Conservation (phyloP, 2,113 vertebrate genomes). For the Agapornis roseicollis region DNA sequence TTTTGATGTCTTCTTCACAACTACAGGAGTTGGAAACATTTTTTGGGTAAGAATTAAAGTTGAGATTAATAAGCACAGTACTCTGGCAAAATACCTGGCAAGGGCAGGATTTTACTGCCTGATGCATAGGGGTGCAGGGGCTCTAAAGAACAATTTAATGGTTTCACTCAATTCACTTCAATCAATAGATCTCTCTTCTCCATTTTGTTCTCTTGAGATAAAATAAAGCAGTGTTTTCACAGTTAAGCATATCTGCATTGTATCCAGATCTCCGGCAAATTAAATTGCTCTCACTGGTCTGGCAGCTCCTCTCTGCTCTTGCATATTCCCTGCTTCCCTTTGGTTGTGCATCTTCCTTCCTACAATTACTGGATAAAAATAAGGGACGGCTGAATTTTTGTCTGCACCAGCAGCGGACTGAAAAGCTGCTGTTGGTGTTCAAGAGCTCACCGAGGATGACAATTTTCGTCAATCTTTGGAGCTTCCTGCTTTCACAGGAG, state of each 20-base stretch:
- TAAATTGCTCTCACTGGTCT: background rate
- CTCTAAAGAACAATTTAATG: background rate
- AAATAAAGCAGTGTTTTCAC: background rate
- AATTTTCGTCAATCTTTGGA: background rate
- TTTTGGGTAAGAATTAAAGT: background rate
- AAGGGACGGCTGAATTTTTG: background rate
- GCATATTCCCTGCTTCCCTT: background rate
- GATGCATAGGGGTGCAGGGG: rapidly evolving
- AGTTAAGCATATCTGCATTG: background rate
- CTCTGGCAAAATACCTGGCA: background rate
- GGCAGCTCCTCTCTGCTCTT: background rate
- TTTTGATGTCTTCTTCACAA: background rate
- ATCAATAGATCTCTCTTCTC: background rate
- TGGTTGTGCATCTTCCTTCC: background rate
- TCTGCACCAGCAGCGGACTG: background rate
- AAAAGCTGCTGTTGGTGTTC: background rate
- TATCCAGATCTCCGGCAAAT: background rate
- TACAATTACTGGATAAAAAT: background rate
- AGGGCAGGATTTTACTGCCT: background rate
- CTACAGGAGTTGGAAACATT: background rate
- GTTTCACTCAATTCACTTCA: background rate
- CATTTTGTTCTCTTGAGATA: background rate
- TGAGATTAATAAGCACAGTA: background rate
- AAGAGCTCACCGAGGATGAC: background rate
- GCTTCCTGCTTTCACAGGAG: background rate